Evolutionary conservation across 2,888 invertebrate species (phyloP).

Genomic region (Rotaria socialis): DNA sequence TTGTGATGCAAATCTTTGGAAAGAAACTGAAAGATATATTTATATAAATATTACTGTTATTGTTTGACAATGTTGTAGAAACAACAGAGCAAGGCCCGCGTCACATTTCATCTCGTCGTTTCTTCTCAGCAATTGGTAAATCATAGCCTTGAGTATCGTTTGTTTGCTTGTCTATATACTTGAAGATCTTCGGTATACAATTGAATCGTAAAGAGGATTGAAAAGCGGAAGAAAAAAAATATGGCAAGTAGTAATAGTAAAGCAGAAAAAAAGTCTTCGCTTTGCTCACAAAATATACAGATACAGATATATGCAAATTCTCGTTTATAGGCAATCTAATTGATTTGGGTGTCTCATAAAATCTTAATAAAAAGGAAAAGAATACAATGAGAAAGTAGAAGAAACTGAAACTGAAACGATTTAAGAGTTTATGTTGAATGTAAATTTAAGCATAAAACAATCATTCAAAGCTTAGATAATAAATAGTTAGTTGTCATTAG

Average conservation of each 20-base stretch:
- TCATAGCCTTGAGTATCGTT: background rate
- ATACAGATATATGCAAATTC: background rate
- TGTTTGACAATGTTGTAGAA: background rate
- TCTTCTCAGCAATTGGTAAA: background rate
- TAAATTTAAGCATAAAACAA: background rate
- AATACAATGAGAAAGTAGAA: background rate
- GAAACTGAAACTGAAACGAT: background rate
- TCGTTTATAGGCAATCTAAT: background rate
- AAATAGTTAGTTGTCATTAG: background rate
- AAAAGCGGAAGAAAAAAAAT: background rate
- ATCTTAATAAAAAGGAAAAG: background rate
- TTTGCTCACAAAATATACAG: background rate
- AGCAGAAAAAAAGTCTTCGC: background rate
- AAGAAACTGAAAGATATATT: constrained; percentile 1
- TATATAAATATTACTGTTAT: constrained; percentile 32
- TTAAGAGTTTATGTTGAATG: no score
- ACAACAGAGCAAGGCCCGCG: background rate
- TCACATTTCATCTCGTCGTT: background rate
- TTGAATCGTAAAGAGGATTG: background rate
- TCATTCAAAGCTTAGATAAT: background rate
- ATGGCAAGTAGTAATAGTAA: background rate
- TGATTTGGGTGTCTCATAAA: background rate
- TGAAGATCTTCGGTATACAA: background rate
- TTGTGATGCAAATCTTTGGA: background rate
- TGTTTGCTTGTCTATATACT: constrained; percentile 1